A percentile compares a stretch with the other conserved stretches of the same genome.
Conservation (phyloP, 1,140 invertebrate genomes). For the Polypedilum vanderplanki region DNA sequence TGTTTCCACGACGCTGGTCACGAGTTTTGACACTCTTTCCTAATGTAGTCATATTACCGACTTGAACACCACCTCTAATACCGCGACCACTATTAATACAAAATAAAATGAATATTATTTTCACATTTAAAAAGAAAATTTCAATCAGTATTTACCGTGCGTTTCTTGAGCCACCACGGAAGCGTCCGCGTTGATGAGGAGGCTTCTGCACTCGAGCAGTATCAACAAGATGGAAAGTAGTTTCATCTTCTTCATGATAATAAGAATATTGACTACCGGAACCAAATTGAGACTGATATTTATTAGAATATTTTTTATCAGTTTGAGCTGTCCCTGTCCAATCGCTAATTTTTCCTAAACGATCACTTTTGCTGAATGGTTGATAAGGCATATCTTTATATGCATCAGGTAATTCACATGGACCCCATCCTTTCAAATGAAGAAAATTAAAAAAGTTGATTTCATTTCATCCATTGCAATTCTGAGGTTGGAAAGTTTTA, state of each 20-base stretch:
- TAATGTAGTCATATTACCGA: conserved; percentile 57
- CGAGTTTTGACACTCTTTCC: conserved; percentile 51
- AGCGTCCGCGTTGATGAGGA: conserved; percentile 80
- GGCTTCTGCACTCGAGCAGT: conserved; percentile 86
- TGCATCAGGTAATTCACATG: conserved; percentile 85
- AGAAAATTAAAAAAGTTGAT: background rate
- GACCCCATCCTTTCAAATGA: conserved; percentile 81
- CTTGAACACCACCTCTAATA: conserved; percentile 56
- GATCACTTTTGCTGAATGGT: conserved; percentile 94
- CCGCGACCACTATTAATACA: conserved; percentile 55
- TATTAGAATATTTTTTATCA: conserved; percentile 94
- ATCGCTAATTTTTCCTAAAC: conserved; percentile 95
- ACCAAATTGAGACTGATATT: conserved; percentile 93
- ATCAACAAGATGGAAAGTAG: conserved; percentile 95
- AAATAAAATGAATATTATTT: conserved; percentile 24
- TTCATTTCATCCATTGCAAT: too few species aligned
- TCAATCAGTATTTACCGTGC: conserved; percentile 43
- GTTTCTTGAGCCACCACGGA: conserved; percentile 74
- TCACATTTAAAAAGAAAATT: background rate
- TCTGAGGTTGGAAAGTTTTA: conserved; percentile 9
- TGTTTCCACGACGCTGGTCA: conserved; percentile 55
- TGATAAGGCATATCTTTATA: conserved; percentile 98
- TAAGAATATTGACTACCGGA: conserved; percentile 93
- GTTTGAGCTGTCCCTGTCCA: conserved; percentile 94
- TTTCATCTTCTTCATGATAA: conserved; percentile 97